Evolutionary conservation across 2,113 vertebrate species (phyloP), one percentile per base, ranked within the genome.

Genomic region (Gorsachius goisagi): DNA sequence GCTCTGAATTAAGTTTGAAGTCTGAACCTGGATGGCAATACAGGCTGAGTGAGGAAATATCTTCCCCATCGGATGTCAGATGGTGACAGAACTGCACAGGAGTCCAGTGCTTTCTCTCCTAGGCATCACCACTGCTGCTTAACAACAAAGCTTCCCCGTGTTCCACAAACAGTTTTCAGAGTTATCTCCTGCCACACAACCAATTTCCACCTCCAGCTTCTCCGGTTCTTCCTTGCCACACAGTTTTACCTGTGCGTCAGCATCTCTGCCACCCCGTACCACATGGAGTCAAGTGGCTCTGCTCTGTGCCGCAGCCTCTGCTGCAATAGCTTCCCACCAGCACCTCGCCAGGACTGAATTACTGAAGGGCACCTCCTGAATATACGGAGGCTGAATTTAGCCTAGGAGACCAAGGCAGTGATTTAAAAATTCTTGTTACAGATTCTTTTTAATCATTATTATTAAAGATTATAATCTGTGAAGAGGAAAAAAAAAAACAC

Each of bases 321-420:
- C 30, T 28, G 39, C 1, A 1, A 27, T 14, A 21, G 20, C 11
- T 82, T 66, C 60, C 35, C 56, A 67, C 12, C 45, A 71, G 55
- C 1, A 1, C 1, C 4, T 37, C 1, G 1, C 23, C 0, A 0
- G 33, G 11, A 39, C 45, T 10, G 22, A 41, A 27, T 44, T 37
- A 37, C 66, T 82, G 10, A 52, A 35, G 30, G 33, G 11, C 41
- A 79, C 13, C 30, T 71, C 47, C 60, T 86, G 67, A 37, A 26
- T 44, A 44, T 4, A 27, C 2, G 12, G 33, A 67, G 30, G 52
- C 52, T 71, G 47, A 71, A 26, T 58, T 68, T 81, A 85, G 32
- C 47, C 39, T 21, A 35, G 55, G 49, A 90, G 21, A 72, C 33
- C 35, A 83, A 66, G n/a, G 15, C 14, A 80, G 45, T 35, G 5